Conservation (phyloP, 2,797 vertebrate species). For the Crenichthys baileyi region DNA sequence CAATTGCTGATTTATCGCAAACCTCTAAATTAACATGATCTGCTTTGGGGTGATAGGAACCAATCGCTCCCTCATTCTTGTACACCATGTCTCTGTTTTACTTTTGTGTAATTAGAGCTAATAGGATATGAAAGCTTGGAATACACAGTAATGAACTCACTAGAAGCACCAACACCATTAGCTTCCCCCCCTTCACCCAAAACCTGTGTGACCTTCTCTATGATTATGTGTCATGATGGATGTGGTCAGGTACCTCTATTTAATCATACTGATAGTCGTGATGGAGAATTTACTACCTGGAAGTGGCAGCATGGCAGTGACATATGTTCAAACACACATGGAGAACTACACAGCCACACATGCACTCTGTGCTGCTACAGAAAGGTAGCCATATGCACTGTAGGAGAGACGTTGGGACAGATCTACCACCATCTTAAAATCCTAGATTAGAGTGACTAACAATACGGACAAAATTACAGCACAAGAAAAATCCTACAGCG, state of each 20-base stretch:
- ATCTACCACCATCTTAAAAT: not conserved
- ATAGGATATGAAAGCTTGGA: conserved; percentile 23
- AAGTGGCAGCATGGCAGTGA: conserved; percentile 68
- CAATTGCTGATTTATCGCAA: conserved; percentile 9
- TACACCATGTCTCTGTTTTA: conserved; percentile 11
- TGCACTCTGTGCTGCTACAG: conserved; percentile 7
- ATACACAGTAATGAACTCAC: conserved; percentile 40
- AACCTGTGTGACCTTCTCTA: conserved; percentile 62
- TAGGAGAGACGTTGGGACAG: conserved; percentile 1
- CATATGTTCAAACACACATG: conserved; percentile 59
- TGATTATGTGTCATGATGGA: conserved; percentile 77
- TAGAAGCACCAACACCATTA: conserved; percentile 58
- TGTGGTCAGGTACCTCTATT: conserved; percentile 66
- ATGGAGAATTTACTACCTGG: conserved; percentile 72
- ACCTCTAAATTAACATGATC: conserved; percentile 15
- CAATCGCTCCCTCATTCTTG: not conserved
- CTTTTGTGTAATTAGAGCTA: conserved; percentile 22
- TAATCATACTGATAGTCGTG: conserved; percentile 75
- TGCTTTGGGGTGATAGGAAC: conserved; percentile 8
- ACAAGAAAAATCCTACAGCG: not conserved
- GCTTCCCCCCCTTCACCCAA: conserved; percentile 45
- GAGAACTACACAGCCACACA: conserved; percentile 7
- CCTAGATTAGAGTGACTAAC: not conserved
- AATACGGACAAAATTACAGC: not conserved
- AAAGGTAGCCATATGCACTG: conserved; percentile 19